These are phyloP conservation scores for Lasioglossum marginatum DNA, from an alignment of 2,888 invertebrate genomes.

Conservation along the genomic window DNA sequence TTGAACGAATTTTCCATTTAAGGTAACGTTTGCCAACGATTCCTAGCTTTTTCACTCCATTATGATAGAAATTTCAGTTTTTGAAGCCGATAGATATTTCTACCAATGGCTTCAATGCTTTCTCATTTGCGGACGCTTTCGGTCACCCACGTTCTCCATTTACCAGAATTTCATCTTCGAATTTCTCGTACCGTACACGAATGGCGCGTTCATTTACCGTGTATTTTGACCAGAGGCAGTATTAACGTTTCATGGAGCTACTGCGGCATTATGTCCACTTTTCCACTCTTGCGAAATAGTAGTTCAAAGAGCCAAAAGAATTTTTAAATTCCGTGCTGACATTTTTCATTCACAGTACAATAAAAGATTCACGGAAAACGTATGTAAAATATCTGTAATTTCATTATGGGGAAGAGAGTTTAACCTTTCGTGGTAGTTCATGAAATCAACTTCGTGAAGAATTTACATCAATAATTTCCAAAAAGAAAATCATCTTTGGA, in stretches of 20 bases:
- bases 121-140: neutral
- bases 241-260: neutral
- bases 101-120: neutral
- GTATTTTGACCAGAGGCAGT: neutral
- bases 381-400: too few relatives aligned
- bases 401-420: too few relatives aligned
- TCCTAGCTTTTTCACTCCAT: neutral
- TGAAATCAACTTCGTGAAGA: too few relatives aligned
- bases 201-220: neutral
- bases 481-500: too few relatives aligned
- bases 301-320: neutral
- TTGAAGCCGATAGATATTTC: neutral
- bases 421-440: too few relatives aligned
- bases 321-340: neutral
- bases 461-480: too few relatives aligned
- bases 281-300: neutral
- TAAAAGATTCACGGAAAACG: too few relatives aligned
- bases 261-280: neutral
- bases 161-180: conserved; percentile 4
- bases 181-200: neutral
- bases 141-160: neutral
- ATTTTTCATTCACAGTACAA: neutral
- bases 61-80: neutral
- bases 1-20: neutral
- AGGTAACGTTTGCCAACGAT: neutral